Conservation (phyloP, 2,113 vertebrate genomes). For the Catharus minimus region DNA sequence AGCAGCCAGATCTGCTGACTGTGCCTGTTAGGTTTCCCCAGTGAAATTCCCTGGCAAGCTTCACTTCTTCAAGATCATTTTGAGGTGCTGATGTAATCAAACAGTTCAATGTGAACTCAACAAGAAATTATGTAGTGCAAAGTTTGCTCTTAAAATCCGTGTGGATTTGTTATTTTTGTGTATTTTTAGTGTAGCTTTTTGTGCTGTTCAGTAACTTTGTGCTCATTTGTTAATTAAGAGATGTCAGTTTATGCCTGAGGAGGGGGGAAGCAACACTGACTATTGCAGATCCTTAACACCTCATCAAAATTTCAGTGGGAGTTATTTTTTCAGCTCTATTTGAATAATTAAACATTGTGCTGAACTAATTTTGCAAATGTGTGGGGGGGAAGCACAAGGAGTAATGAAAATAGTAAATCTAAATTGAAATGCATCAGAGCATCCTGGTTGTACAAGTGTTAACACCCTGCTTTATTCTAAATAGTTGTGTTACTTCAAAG, state of each 20-base stretch:
- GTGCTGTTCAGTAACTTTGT: background rate
- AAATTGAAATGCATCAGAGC: background rate
- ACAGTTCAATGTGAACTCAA: background rate
- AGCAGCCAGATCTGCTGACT: constrained; percentile 26
- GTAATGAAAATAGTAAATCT: background rate
- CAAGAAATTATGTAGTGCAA: background rate
- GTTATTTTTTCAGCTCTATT: background rate
- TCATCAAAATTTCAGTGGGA: background rate
- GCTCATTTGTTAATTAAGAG: background rate
- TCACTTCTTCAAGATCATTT: background rate
- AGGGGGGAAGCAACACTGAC: fast-evolving
- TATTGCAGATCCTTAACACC: background rate
- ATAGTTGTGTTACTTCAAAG: background rate
- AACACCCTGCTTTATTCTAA: background rate
- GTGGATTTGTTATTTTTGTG: fast-evolving
- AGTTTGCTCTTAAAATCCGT: background rate
- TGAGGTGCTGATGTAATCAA: constrained; percentile 37
- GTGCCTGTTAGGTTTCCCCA: background rate
- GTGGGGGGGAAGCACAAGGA: background rate
- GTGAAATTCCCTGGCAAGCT: constrained; percentile 24
- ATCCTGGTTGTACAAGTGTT: background rate
- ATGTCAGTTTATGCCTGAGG: background rate
- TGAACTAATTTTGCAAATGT: background rate
- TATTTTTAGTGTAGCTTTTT: background rate
- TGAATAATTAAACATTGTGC: background rate